phyloP scores from a whole-genome alignment of 1,140 invertebrate species.

The Amphibalanus amphitrite region DNA sequence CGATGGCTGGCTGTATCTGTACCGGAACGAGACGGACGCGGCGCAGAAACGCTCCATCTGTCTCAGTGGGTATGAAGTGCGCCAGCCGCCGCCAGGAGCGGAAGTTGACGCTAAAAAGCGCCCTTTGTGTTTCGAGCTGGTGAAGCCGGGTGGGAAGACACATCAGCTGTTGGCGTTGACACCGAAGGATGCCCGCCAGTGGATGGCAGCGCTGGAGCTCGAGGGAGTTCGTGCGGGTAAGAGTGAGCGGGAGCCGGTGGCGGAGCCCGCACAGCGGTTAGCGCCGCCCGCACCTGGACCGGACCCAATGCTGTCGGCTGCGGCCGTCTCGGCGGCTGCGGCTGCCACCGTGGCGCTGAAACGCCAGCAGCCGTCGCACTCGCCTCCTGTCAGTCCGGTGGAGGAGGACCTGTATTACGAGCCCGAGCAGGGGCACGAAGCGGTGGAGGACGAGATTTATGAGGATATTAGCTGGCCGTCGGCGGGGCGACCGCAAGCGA shows the following conservation, averaged over 20 bases:
- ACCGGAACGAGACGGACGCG: background rate
- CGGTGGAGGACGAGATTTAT: background rate
- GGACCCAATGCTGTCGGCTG: background rate
- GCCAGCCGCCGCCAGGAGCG: background rate
- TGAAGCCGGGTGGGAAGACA: background rate
- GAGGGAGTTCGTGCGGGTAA: no score
- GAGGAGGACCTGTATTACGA: background rate
- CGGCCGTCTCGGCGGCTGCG: no score
- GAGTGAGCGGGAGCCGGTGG: background rate
- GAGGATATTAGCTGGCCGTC: background rate
- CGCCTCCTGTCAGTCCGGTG: background rate
- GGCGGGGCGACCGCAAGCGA: no score
- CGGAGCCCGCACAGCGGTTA: background rate
- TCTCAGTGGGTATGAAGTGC: background rate
- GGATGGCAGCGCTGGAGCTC: background rate
- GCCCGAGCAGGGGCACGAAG: no score
- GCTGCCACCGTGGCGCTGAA: background rate
- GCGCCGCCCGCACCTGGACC: no score
- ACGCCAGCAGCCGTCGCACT: no score
- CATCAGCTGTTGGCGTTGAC: background rate
- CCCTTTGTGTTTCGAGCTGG: background rate
- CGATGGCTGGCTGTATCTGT: background rate
- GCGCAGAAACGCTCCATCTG: background rate
- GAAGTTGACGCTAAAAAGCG: background rate
- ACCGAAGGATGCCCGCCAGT: background rate